Evolutionary conservation across 2,797 vertebrate genomes (phyloP).

Genomic region (Pygocentrus nattereri): DNA sequence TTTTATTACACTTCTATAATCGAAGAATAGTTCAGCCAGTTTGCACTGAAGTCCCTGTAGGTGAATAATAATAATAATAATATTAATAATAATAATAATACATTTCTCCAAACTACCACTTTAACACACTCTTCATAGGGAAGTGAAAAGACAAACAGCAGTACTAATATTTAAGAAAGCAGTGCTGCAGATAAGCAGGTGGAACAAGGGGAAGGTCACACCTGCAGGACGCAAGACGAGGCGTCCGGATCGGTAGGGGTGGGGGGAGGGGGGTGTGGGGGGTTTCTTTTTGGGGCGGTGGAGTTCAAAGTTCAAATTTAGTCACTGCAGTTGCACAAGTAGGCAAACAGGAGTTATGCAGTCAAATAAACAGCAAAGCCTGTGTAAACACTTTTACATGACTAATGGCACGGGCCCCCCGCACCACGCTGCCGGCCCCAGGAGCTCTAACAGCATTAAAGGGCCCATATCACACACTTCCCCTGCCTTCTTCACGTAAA

Average conservation of each 20-base stretch:
- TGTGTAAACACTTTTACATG: conserved; percentile 20
- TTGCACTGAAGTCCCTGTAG: too few species aligned
- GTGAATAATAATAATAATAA: too few species aligned
- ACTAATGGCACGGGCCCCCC: background rate
- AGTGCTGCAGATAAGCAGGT: conserved; percentile 23
- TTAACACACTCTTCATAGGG: too few species aligned
- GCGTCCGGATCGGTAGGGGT: background rate
- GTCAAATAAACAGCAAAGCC: conserved; percentile 22
- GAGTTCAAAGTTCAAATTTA: conserved; percentile 52
- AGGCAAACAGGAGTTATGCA: conserved; percentile 29
- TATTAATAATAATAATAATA: too few species aligned
- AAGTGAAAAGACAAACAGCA: background rate
- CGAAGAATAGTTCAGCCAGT: too few species aligned
- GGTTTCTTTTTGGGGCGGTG: too few species aligned
- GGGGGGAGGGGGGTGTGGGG: background rate
- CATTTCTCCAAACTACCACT: too few species aligned
- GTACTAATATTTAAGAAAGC: conserved; percentile 21
- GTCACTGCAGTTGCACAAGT: conserved; percentile 42
- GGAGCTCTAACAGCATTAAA: background rate
- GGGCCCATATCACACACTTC: background rate
- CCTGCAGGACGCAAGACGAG: background rate
- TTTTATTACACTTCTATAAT: too few species aligned
- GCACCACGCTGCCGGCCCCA: background rate
- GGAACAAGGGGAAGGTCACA: background rate
- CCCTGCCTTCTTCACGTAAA: too few species aligned